Percentiles rank a stretch among this genome's conserved stretches.
Conservation (phyloP, 2,888 invertebrate genomes). For the Toxonevra muliebris region DNA sequence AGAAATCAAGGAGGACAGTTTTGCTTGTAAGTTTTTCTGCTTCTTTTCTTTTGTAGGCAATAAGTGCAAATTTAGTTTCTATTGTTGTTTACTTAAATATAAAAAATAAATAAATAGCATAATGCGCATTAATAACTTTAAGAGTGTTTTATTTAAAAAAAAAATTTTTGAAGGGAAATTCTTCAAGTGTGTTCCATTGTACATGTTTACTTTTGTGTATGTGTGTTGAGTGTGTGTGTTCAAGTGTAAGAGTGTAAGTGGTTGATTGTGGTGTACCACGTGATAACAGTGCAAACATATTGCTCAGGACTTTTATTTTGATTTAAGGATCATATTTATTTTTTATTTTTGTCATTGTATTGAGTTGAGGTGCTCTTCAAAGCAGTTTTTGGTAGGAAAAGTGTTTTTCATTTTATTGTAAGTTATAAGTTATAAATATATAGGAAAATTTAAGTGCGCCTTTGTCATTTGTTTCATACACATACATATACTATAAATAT, state of each 20-base stretch:
- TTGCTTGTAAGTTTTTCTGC: neutral
- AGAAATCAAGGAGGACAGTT: neutral
- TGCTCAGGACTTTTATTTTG: constrained; percentile 36
- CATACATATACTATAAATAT: neutral
- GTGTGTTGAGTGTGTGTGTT: constrained; percentile 19
- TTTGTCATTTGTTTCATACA: constrained; percentile 36
- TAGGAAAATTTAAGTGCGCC: constrained; percentile 43
- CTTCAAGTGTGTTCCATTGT: neutral
- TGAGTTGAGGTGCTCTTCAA: constrained; percentile 37
- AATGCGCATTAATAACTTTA: no score
- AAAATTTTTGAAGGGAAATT: neutral
- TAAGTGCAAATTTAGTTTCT: neutral
- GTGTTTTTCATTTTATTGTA: constrained; percentile 23
- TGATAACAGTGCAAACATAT: constrained; percentile 52
- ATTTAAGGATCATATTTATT: neutral
- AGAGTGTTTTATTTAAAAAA: no score
- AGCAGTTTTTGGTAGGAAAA: constrained; percentile 30
- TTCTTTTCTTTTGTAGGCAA: neutral
- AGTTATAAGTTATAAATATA: constrained; percentile 21
- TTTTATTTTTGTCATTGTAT: constrained; percentile 8
- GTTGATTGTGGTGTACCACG: constrained; percentile 42
- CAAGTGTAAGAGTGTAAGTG: constrained; percentile 10
- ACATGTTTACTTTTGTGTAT: neutral
- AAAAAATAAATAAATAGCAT: neutral
- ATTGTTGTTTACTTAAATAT: neutral